Evolutionary conservation across 2,888 invertebrate species (phyloP).

Genomic region (Orgyia antiqua): DNA sequence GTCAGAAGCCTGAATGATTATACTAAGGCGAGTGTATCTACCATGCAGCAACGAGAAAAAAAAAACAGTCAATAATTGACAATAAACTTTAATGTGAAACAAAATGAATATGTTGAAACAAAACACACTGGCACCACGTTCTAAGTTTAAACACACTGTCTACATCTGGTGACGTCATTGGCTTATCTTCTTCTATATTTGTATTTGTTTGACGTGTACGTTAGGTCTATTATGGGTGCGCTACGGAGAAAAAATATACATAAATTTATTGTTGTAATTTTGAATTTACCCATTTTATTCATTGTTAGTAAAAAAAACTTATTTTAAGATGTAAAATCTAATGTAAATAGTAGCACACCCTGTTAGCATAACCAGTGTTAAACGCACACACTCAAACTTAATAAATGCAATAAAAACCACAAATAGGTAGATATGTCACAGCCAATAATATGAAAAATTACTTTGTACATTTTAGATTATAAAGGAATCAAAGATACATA

Average conservation of each 20-base stretch:
- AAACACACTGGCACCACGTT: constrained; percentile 32
- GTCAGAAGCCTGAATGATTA: constrained; percentile 16
- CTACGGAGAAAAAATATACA: constrained; percentile 56
- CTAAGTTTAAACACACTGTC: too few relatives aligned
- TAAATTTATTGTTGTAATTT: constrained; percentile 12
- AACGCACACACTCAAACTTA: constrained; percentile 29
- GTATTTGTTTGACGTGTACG: constrained; percentile 65
- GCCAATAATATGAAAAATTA: constrained; percentile 12
- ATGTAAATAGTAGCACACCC: constrained; percentile 51
- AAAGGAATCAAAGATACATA: too few relatives aligned
- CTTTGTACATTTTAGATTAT: too few relatives aligned
- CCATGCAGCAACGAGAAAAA: constrained; percentile 59
- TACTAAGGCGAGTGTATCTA: constrained; percentile 35
- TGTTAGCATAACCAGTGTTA: constrained; percentile 39
- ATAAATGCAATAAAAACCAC: constrained; percentile 20
- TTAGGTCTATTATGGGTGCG: constrained; percentile 69
- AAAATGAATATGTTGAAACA: constrained; percentile 45
- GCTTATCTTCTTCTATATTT: constrained; percentile 65
- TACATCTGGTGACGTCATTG: constrained; percentile 44
- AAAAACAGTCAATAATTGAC: constrained; percentile 59
- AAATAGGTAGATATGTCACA: constrained; percentile 21
- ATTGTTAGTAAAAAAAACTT: not conserved
- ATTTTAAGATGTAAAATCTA: not conserved
- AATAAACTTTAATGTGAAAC: constrained; percentile 68
- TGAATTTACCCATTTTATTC: too few relatives aligned